Base-by-base conservation (phyloP, 2,888 invertebrate species). In the Ochlodes sylvanus region DNA sequence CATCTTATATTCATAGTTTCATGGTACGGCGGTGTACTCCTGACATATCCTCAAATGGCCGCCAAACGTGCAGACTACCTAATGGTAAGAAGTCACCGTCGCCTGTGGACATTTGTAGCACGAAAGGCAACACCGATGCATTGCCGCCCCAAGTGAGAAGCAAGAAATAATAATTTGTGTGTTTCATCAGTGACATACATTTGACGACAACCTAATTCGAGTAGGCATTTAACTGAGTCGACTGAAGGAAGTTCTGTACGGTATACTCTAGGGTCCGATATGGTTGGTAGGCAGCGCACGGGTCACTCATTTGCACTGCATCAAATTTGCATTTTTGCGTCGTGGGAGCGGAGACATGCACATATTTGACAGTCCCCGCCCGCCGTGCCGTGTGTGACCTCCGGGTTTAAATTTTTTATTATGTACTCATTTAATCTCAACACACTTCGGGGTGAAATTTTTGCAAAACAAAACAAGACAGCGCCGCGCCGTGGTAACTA, bases 311-410 rank as follows among this genome's bases (percentile, higher is more conserved):
- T 86, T 84, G 81, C 84, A 84, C 80, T 79, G 74, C 72, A 76
- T 79, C 75, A 71, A 73, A 85, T 85, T 83, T 80, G 81, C 85
- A 83, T 85, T 75, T 81, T 76, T 80, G 80, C 80, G 80, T 76
- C 82, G 83, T 81, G 85, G 77, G 79, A 83, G 75, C 79, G 75
- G 71, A 71, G 72, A 65, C 73, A 70, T 71, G 72, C 73, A 71
- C 75, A 76, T 79, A 66, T 79, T 76, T 56, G 67, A 61, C 42
- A 19, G 55, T 54, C 54, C 52, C 17, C 19, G 58, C 60, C 44
- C 7, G 34, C 44, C 38, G 17, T 10, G 32, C 47, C 15, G 10
- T 21, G 10, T 52, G 17, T 61, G 60, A 67, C 67, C 54, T 55
- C 55, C 44, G 44, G 44, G 34, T 67, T 61, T 61, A 19, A 55